Conservation (phyloP, 2,888 invertebrate species). For the Exephanes ischioxanthus region DNA sequence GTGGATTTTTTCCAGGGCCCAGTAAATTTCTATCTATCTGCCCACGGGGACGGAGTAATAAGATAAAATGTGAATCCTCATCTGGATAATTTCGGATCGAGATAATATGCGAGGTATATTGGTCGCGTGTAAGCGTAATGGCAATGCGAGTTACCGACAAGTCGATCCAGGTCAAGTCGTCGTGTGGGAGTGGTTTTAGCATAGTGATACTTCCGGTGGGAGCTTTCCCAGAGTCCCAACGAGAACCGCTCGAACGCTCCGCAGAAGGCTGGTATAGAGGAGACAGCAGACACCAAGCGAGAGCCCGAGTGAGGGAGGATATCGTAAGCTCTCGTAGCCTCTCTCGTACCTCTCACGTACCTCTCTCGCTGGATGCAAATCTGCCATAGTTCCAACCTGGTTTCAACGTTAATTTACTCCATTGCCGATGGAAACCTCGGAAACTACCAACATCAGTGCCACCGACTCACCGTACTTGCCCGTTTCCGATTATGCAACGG, state of each 20-base stretch:
- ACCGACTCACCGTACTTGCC: neutral
- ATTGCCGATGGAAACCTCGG: constrained; percentile 67
- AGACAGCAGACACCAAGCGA: constrained; percentile 1
- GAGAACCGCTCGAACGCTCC: constrained; percentile 30
- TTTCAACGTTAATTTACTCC: constrained; percentile 74
- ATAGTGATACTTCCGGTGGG: constrained; percentile 33
- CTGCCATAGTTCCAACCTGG: constrained; percentile 72
- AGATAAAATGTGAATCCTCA: neutral
- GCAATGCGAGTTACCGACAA: constrained; percentile 15
- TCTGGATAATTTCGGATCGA: neutral
- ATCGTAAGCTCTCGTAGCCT: constrained; percentile 14
- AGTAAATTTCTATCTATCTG: too few relatives aligned
- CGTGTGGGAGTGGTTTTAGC: constrained; percentile 17
- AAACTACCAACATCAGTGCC: constrained; percentile 15
- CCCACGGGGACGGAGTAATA: neutral
- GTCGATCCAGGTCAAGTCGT: constrained; percentile 38
- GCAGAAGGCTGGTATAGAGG: constrained; percentile 3
- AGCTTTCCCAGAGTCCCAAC: constrained; percentile 43
- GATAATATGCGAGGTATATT: constrained; percentile 1
- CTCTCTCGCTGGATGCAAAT: constrained; percentile 74
- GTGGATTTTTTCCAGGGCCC: too few relatives aligned
- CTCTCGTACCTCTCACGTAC: constrained; percentile 31
- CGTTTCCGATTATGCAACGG: constrained; percentile 64
- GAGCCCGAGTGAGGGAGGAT: constrained; percentile 2
- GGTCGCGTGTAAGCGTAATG: neutral